These are phyloP conservation scores for Lasiurus borealis DNA, from an alignment of 2,113 vertebrate species.

Conservation along the genomic window DNA sequence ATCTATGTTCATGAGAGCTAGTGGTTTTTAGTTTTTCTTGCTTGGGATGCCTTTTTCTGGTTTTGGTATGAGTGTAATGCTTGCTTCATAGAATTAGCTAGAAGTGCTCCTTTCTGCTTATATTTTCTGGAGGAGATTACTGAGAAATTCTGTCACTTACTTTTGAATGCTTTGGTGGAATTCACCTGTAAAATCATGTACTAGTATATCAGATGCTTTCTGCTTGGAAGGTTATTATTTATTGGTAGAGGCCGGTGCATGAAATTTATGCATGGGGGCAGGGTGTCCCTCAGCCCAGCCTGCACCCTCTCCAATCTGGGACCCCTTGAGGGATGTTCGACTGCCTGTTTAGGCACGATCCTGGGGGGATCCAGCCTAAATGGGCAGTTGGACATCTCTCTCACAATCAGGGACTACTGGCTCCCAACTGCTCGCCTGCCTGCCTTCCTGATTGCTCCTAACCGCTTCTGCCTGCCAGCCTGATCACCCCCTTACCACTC, in stretches of 20 bases:
- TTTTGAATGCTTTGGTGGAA: background rate
- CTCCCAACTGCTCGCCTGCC: no score
- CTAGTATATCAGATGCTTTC: background rate
- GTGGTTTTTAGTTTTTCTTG: background rate
- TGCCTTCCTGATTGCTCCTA: no score
- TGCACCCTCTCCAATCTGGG: no score
- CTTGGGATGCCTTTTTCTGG: background rate
- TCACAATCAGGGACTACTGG: no score
- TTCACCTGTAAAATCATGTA: background rate
- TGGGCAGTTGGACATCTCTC: no score
- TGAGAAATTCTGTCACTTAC: background rate
- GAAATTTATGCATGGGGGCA: no score
- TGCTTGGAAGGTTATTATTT: background rate
- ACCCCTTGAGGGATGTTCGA: no score
- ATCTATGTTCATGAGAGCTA: background rate
- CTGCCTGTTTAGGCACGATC: no score
- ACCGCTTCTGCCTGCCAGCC: no score
- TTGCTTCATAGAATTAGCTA: background rate
- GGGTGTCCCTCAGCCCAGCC: no score
- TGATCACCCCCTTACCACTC: no score
- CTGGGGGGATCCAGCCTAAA: no score
- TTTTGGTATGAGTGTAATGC: background rate
- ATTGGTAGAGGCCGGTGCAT: background rate
- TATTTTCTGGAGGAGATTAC: background rate
- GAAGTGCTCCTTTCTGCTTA: background rate